Evolutionary conservation across 2,797 vertebrate species (phyloP).

Genomic region (Xiphorhynchus erythropygius): DNA sequence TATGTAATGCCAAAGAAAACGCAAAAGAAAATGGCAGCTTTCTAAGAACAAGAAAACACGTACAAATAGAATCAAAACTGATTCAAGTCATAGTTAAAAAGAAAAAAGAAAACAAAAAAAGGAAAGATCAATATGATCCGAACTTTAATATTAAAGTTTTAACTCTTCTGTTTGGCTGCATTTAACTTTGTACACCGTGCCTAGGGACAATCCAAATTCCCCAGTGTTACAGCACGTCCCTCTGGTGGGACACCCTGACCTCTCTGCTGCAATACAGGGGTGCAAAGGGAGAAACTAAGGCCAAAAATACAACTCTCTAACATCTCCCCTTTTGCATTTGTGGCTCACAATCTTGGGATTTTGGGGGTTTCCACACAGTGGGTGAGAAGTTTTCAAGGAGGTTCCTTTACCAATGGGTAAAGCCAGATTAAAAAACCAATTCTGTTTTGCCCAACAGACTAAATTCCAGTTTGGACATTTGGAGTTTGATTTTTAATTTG

Average conservation of each 20-base stretch:
- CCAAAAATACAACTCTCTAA: neutral
- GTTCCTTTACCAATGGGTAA: neutral
- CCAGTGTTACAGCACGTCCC: neutral
- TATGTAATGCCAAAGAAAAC: constrained; percentile 60
- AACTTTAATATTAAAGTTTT: constrained; percentile 71
- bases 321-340: neutral
- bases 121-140: constrained; percentile 87
- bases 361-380: neutral
- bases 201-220: constrained; percentile 8
- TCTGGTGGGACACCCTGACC: neutral
- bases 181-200: neutral
- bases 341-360: neutral
- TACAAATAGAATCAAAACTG: constrained; percentile 81
- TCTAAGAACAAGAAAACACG: constrained; percentile 73
- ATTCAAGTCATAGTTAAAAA: constrained; percentile 79
- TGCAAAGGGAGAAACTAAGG: neutral
- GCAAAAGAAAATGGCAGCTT: constrained; percentile 69
- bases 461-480: neutral
- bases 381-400: neutral
- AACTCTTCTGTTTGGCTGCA: constrained; percentile 67
- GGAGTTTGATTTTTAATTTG: neutral
- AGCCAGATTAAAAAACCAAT: neutral
- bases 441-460: neutral
- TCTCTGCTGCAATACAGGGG: neutral
- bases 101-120: constrained; percentile 62